Conservation (phyloP, 2,888 invertebrate genomes). For the Melanargia galathea region DNA sequence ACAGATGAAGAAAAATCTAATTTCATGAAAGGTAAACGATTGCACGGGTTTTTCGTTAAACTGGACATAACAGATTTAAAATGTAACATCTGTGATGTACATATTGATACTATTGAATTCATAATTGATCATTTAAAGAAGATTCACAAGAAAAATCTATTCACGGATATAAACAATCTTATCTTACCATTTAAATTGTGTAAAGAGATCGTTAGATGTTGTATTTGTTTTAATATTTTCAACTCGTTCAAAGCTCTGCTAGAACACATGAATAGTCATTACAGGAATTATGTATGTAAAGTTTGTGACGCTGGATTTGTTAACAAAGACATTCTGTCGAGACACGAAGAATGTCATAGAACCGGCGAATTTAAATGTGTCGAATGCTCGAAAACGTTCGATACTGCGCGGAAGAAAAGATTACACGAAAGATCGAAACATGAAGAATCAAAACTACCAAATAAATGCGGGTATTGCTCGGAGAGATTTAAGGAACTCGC, state of each 20-base stretch:
- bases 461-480: slow-evolving; percentile 55
- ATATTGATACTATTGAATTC: slow-evolving; percentile 38
- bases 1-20: slow-evolving; percentile 47
- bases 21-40: slow-evolving; percentile 54
- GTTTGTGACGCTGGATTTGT: slow-evolving; percentile 50
- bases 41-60: slow-evolving; percentile 48
- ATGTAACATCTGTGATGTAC: slow-evolving; percentile 43
- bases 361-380: slow-evolving; percentile 61
- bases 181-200: slow-evolving; percentile 52
- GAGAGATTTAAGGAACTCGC: slow-evolving; percentile 56
- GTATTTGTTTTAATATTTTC: slow-evolving; percentile 46
- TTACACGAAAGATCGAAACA: slow-evolving; percentile 72
- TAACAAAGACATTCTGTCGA: slow-evolving; percentile 44
- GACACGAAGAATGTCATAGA: slow-evolving; percentile 60
- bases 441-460: slow-evolving; percentile 47
- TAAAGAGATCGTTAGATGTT: slow-evolving; percentile 45
- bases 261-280: slow-evolving; percentile 53
- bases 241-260: slow-evolving; percentile 48
- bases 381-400: slow-evolving; percentile 70
- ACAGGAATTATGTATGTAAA: slow-evolving; percentile 48
- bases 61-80: slow-evolving; percentile 47
- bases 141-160: slow-evolving; percentile 42
- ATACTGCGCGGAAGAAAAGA: slow-evolving; percentile 66
- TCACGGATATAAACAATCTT: slow-evolving; percentile 44
- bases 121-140: slow-evolving; percentile 43